Base-by-base conservation (phyloP, 1,140 invertebrate genomes). In the Aradophagus sp. region DNA sequence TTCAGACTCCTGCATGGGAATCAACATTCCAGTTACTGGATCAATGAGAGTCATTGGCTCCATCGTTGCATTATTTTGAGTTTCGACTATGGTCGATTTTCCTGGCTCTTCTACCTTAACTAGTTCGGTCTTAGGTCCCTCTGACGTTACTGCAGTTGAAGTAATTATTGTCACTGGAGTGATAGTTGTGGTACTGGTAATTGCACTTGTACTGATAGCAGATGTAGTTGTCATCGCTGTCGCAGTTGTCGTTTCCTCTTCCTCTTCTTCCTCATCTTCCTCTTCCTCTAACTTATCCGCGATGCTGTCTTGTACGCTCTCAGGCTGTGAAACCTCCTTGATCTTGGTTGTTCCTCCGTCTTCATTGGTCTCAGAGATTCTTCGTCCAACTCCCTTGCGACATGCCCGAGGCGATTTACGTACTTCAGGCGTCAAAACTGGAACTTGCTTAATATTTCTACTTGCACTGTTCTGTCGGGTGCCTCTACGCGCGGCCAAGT, bases 21-120 rank as follows among this genome's bases (percentile, higher is more conserved):
- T 91, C 27, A 94, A 82, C 68, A 92, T 86, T 6, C 92, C 93
- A 1, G 92, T 94, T 0, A 92, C 91, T 0, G 92, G 92, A 85
- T 93, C 92, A 15, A 93, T 91, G 6, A 93, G 77, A 8, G 86
- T 88, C 73, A 87, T 90, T 1, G 89, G 88, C 69, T 91, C 90
- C 20, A 36, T 13, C 26, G 47, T 17, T 11, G 47, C 12, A 23
- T 23, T 23, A 23, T 5, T 8, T 23, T 4, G 20, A 5, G 4
- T 23, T 5, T 4, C 4, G 15, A 14, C 14, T 23, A 29, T 53
- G 0, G 27, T 15, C 0, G 14, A 36, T 32, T 42, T 61, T 19
- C 75, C 71, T 4, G 45, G 11, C 26, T 80, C 77, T 12, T 73
- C 74, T 17, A n/a, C n/a, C n/a, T n/a, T n/a, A n/a, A n/a, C n/a